A percentile compares a stretch with the other conserved stretches of the same genome.
Conservation (phyloP, 2,113 vertebrate genomes). For the Sylvietta virens region DNA sequence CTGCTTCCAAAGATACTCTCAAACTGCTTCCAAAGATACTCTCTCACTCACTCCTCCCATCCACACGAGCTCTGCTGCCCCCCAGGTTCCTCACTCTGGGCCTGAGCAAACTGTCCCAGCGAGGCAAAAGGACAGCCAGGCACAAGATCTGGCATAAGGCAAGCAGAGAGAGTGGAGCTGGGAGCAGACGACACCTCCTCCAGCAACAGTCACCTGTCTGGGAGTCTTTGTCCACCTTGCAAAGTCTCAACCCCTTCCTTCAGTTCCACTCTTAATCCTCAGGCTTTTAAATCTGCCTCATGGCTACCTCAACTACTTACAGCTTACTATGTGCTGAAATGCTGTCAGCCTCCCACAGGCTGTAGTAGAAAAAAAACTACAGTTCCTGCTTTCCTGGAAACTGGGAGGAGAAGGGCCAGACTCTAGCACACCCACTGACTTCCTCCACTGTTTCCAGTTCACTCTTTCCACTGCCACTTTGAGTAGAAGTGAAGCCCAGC, state of each 20-base stretch:
- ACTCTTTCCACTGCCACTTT: not conserved
- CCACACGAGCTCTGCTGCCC: not conserved
- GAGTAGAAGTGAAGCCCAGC: not conserved
- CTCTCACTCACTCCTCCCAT: not conserved
- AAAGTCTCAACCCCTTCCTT: not conserved
- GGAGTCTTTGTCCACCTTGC: not conserved
- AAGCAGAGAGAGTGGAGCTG: not conserved
- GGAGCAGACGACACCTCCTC: not conserved
- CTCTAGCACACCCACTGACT: not conserved
- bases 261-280: not conserved
- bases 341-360: not conserved
- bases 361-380: not conserved
- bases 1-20: not conserved
- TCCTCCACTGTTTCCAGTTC: not conserved
- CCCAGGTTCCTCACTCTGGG: not conserved
- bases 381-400: not conserved
- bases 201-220: not conserved
- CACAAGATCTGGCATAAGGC: fast-evolving
- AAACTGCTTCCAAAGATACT: not conserved
- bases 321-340: not conserved
- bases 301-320: not conserved
- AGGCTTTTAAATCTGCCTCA: not conserved
- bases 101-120: not conserved
- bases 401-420: not conserved
- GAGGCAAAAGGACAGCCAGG: not conserved